These are phyloP conservation scores for Sarcophaga caerulescens DNA, from an alignment of 2,888 invertebrate genomes.

Conservation along the genomic window DNA sequence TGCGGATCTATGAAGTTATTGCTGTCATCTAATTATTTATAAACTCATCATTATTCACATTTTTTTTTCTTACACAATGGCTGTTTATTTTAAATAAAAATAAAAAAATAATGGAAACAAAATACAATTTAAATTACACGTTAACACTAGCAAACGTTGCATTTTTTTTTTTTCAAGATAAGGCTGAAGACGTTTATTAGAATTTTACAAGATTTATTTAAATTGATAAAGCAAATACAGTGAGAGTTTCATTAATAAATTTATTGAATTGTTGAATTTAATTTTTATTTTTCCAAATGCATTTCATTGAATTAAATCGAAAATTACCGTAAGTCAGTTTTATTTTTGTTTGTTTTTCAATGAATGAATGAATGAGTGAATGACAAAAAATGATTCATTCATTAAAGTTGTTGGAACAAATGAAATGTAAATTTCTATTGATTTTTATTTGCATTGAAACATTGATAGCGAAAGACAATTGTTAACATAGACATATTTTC, in stretches of 20 bases:
- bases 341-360: not conserved
- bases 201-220: not conserved
- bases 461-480: not conserved
- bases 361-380: slow-evolving; percentile 51
- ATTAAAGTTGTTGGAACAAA: slow-evolving; percentile 7
- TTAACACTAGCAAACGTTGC: not conserved
- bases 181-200: not conserved
- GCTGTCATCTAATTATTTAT: slow-evolving; percentile 51
- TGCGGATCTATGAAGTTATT: slow-evolving; percentile 44
- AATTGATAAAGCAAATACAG: not conserved
- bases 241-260: slow-evolving; percentile 33
- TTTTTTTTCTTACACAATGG: slow-evolving; percentile 31
- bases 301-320: slow-evolving; percentile 8
- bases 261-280: not conserved
- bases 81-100: slow-evolving; percentile 10
- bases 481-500: not conserved
- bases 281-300: not conserved
- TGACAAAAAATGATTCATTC: slow-evolving; percentile 30
- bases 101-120: slow-evolving; percentile 6
- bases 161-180: too few relatives aligned
- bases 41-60: slow-evolving; percentile 57
- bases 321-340: slow-evolving; percentile 16
- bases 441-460: not conserved
- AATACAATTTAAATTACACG: slow-evolving; percentile 31
- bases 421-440: slow-evolving; percentile 11